A percentile compares a stretch with the other conserved stretches of the same genome.
Conservation (phyloP, 37 sponge, comb jelly and placozoan genomes). For the Axinella damicornis region DNA sequence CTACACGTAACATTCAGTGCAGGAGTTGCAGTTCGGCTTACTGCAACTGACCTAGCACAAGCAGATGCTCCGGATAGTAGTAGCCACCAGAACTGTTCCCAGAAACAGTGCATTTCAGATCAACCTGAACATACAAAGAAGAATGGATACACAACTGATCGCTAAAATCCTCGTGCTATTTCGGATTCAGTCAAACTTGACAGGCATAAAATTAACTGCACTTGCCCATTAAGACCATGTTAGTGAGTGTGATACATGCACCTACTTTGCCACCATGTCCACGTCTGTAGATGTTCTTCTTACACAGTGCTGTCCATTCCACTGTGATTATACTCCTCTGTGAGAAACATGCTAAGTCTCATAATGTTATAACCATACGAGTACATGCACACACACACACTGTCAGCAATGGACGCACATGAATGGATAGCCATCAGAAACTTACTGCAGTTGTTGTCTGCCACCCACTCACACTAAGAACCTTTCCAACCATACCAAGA, state of each 20-base stretch:
- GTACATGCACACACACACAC: too few relatives aligned
- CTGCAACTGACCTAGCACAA: conserved; percentile 63
- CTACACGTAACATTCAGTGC: too few relatives aligned
- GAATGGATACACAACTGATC: too few relatives aligned
- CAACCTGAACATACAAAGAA: conserved; percentile 61
- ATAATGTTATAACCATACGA: too few relatives aligned
- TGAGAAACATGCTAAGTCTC: too few relatives aligned
- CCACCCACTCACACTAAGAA: conserved; percentile 66
- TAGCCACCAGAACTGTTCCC: conserved; percentile 37
- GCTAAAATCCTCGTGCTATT: too few relatives aligned
- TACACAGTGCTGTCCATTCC: conserved; percentile 53
- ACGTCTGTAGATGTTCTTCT: conserved; percentile 74
- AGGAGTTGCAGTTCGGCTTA: too few relatives aligned
- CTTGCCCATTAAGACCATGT: too few relatives aligned
- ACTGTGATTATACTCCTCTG: conserved; percentile 82
- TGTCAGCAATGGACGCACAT: too few relatives aligned
- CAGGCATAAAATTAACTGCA: too few relatives aligned
- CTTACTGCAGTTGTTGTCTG: conserved; percentile 61
- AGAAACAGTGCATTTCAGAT: conserved; percentile 61
- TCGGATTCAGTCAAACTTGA: too few relatives aligned
- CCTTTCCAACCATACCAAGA: conserved; percentile 46
- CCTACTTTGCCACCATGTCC: conserved; percentile 84
- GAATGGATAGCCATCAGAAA: not conserved
- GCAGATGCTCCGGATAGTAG: conserved; percentile 84
- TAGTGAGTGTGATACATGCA: too few relatives aligned